Evolutionary conservation across 2,888 invertebrate genomes (phyloP), one percentile per base, ranked within the genome.

Genomic region (Patella caerulea): DNA sequence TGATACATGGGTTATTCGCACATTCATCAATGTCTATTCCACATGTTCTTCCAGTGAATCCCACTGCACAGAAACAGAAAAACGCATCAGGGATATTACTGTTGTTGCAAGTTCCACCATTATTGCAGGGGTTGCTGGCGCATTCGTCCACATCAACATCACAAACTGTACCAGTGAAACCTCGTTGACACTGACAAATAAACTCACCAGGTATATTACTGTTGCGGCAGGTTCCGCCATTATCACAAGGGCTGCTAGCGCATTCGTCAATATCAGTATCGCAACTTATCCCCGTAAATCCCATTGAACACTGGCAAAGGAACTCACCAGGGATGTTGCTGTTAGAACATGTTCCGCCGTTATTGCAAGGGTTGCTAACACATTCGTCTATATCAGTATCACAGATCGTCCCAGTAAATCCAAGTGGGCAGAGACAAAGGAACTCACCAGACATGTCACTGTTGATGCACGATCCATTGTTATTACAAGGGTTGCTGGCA

Each of bases 241-340:
- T 65, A 24, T 24, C 24, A 65, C 65, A 65, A 3, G 65, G 65
- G 3, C 24, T 19, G 5, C 19, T 24, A 65, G 24, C 19, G 24
- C 65, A 65, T 24, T 65, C 17, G 59, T 79, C 74, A 4, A 79
- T 29, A 56, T 71, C 45, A 15, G 72, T 65, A 72, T 86, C 84
- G 79, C 88, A 88, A 55, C 81, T 79, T 12, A 65, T 75, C 2
- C 88, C 88, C 14, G 81, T 78, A 78, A 79, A 86, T 14, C 79
- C 81, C 29, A 71, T 55, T 3, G 72, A 52, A 74, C 87, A 87
- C 15, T 73, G 11, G 54, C 84, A 84, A 19, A 29, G 14, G 71
- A 75, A 83, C 12, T 56, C 72, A 1, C 78, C 79, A 1, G 81
- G 78, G 2, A 52, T 14, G 2, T 73, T 75, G 45, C 45, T 45